These are phyloP conservation scores for Spea bombifrons DNA, from an alignment of 2,113 vertebrate genomes.

Conservation along the genomic window DNA sequence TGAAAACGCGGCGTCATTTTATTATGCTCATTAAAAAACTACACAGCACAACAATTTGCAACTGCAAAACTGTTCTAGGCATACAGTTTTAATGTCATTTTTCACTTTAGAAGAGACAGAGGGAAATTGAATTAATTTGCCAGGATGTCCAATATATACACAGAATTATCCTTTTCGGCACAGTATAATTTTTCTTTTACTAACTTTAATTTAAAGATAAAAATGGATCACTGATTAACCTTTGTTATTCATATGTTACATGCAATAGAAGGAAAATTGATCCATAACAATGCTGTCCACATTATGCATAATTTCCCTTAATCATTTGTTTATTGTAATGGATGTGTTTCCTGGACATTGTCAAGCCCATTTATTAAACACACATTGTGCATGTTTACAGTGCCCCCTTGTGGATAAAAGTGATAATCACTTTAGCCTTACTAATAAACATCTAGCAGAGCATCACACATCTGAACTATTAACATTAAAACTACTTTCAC, in stretches of 20 bases:
- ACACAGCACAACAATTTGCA: too few relatives aligned
- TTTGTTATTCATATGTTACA: neutral
- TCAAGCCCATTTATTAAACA: neutral
- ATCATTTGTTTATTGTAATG: neutral
- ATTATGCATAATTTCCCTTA: neutral
- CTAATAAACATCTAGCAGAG: neutral
- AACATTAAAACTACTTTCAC: conserved; percentile 23
- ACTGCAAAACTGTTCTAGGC: too few relatives aligned
- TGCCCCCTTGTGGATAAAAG: conserved; percentile 1
- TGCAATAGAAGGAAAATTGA: neutral
- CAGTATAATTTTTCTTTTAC: too few relatives aligned
- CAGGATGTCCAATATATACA: too few relatives aligned
- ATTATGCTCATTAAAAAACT: too few relatives aligned
- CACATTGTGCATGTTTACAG: conserved; percentile 4
- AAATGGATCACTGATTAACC: neutral
- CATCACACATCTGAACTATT: conserved; percentile 26
- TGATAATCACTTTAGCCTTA: neutral
- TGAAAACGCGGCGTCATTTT: too few relatives aligned
- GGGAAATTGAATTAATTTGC: too few relatives aligned
- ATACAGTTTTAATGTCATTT: too few relatives aligned
- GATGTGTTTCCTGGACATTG: neutral
- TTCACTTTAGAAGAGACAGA: too few relatives aligned
- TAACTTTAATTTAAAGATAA: neutral
- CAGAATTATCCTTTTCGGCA: too few relatives aligned
- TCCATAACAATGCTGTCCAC: neutral